These are phyloP conservation scores for Aphidius ervi DNA, from an alignment of 1,140 invertebrate genomes.

Conservation along the genomic window DNA sequence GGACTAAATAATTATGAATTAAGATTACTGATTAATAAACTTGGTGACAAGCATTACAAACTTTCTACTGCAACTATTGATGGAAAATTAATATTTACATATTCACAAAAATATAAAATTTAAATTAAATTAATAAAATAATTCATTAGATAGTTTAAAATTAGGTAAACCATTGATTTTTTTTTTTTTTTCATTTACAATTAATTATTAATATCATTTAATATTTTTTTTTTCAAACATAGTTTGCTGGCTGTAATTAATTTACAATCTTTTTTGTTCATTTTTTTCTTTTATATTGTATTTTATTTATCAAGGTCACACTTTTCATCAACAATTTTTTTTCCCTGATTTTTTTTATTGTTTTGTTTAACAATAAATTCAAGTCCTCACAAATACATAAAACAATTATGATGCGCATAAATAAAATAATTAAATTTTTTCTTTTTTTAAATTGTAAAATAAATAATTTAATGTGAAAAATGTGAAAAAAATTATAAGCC, in stretches of 20 bases:
- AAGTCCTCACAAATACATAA: no score
- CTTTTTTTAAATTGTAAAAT: no score
- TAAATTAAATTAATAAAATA: constrained; percentile 22
- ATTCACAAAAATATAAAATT: constrained; percentile 43
- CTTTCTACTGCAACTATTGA: constrained; percentile 33
- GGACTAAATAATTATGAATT: constrained; percentile 44
- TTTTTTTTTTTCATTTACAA: neutral
- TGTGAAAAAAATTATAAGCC: no score
- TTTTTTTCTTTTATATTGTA: constrained; percentile 8
- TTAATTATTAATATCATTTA: no score
- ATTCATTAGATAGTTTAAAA: neutral
- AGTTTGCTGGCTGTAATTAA: constrained; percentile 10
- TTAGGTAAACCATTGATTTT: neutral
- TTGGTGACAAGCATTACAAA: constrained; percentile 41
- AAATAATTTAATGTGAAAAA: no score
- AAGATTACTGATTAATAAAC: constrained; percentile 43
- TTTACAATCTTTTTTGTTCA: constrained; percentile 9
- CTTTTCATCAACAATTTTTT: no score
- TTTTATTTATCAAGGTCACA: no score
- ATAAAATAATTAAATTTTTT: no score
- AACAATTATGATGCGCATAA: no score
- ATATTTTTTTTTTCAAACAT: no score
- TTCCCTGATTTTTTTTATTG: no score
- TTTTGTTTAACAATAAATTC: neutral
- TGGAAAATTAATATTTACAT: constrained; percentile 46